Percentiles rank a stretch among this genome's conserved stretches.
phyloP scores from a whole-genome alignment of 2,113 vertebrate species.

The Accipiter cooperii region DNA sequence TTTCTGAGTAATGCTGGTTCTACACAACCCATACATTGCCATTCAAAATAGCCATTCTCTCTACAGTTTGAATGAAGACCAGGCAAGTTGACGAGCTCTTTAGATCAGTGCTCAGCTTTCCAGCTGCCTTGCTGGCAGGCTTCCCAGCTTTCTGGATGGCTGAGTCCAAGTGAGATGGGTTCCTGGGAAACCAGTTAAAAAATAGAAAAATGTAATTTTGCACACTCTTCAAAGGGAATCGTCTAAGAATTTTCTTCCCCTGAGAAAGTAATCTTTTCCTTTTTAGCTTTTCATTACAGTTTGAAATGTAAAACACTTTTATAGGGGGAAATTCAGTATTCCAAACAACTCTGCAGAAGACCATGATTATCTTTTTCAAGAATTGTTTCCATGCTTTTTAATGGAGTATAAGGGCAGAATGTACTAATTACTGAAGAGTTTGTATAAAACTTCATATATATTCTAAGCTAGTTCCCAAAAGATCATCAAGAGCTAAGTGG shows the following conservation, averaged over 20 bases:
- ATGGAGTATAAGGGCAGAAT: neutral
- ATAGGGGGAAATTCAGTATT: neutral
- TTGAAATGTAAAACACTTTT: neutral
- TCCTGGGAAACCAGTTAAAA: neutral
- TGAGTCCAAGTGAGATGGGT: neutral
- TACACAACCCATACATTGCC: neutral
- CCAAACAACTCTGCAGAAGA: neutral
- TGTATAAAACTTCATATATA: neutral
- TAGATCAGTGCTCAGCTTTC: neutral
- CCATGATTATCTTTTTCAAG: neutral
- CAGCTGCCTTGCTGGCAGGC: neutral
- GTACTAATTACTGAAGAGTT: neutral
- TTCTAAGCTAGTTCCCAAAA: neutral
- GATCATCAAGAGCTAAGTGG: neutral
- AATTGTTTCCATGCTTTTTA: neutral
- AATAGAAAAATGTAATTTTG: neutral
- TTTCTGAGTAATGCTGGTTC: neutral
- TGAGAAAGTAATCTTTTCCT: neutral
- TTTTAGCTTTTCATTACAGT: neutral
- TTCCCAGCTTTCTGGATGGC: neutral
- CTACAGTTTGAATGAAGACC: neutral
- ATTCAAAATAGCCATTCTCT: neutral
- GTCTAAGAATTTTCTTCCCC: neutral
- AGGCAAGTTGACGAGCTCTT: neutral
- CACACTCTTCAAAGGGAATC: neutral